These are phyloP conservation scores for Zingel zingel DNA, from an alignment of 2,113 vertebrate species.

Conservation along the genomic window DNA sequence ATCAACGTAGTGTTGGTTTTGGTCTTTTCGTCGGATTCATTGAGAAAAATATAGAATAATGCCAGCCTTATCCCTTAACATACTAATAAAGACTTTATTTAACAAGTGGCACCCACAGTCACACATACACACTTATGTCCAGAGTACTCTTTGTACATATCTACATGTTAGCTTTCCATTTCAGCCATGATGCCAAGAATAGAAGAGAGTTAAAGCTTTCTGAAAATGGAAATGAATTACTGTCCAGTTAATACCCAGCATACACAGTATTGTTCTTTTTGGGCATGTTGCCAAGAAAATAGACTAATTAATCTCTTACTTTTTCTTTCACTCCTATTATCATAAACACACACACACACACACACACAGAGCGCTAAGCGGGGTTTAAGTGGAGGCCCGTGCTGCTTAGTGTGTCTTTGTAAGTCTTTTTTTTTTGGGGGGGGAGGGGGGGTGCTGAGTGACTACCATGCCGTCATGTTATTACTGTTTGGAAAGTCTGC, in stretches of 20 bases:
- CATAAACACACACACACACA: slow-evolving; percentile 27
- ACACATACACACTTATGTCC: not conserved
- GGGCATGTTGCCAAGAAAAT: slow-evolving; percentile 12
- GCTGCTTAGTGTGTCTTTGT: slow-evolving; percentile 64
- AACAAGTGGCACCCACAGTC: not conserved
- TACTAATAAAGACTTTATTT: not conserved
- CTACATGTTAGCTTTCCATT: not conserved
- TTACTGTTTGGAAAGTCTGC: slow-evolving; percentile 77
- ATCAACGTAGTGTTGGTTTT: no score
- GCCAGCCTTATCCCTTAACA: not conserved
- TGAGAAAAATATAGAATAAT: no score
- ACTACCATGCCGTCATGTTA: slow-evolving; percentile 72
- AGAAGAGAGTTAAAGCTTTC: not conserved
- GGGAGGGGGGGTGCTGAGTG: slow-evolving; percentile 46
- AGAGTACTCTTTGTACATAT: not conserved
- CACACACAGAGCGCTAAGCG: slow-evolving; percentile 11
- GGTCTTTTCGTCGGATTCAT: no score
- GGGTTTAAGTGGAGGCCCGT: slow-evolving; percentile 52
- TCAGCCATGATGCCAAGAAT: not conserved
- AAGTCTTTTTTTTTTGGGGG: not conserved
- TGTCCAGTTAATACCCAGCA: slow-evolving; percentile 12
- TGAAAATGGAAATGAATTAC: slow-evolving; percentile 9
- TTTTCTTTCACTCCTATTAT: slow-evolving; percentile 1
- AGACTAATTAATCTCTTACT: slow-evolving; percentile 7
- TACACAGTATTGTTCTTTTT: slow-evolving; percentile 36